phyloP scores from a whole-genome alignment of 2,888 invertebrate genomes.

The Thera obeliscata region DNA sequence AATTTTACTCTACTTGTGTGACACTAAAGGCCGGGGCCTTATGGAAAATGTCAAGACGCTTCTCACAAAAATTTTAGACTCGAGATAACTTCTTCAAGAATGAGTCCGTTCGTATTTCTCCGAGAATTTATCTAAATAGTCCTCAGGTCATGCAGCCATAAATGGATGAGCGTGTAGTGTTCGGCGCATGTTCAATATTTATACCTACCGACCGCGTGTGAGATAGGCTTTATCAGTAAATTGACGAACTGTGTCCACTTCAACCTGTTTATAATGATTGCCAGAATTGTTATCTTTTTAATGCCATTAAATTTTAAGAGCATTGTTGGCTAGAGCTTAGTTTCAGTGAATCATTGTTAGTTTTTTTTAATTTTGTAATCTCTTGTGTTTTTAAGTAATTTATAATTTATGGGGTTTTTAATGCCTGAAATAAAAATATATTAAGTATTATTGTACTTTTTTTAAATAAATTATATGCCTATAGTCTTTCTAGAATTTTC shows the following conservation, averaged over 20 bases:
- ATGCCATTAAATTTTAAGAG: background rate
- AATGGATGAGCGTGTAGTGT: conserved; percentile 3
- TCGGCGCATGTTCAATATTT: conserved; percentile 4
- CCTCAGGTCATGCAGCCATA: conserved; percentile 2
- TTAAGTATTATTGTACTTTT: no score
- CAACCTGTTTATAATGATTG: conserved; percentile 2
- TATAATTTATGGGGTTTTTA: no score
- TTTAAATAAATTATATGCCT: background rate
- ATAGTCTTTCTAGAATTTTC: background rate
- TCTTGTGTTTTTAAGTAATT: no score
- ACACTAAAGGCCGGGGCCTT: no score
- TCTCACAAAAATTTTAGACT: background rate
- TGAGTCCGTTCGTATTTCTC: background rate
- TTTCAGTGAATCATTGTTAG: background rate
- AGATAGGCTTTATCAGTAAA: conserved; percentile 14
- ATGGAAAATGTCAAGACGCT: no score
- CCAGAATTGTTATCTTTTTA: background rate
- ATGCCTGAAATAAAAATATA: no score
- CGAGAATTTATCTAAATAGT: background rate
- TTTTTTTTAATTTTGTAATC: no score
- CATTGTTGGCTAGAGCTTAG: background rate
- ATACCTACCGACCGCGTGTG: background rate
- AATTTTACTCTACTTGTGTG: no score
- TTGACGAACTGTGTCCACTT: conserved; percentile 6
- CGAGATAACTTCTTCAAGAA: background rate